Evolutionary conservation across 2,888 invertebrate species (phyloP), one percentile per base, ranked within the genome.

Genomic region (Andrena trimmerana): DNA sequence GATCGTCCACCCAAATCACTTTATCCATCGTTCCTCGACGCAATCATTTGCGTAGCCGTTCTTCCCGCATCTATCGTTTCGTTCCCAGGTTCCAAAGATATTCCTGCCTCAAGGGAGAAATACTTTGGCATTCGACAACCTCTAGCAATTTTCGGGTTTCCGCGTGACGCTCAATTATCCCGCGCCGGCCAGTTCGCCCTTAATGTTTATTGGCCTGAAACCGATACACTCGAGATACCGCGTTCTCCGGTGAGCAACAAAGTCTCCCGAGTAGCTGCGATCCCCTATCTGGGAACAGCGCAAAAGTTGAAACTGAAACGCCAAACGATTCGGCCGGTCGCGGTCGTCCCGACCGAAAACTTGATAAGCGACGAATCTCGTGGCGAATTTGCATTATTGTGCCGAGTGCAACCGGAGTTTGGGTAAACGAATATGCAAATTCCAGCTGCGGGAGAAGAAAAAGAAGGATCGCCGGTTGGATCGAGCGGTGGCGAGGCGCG

Each of bases 321-420:
- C 24, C 24, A 10, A 57, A 24, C 57, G 24, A 27, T 24, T 42
- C 57, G 24, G 5, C 24, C 10, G 10, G 57, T 57, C 13, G 42
- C 31, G 2, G 31, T 33, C n/a, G 33, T 5, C 6, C 60, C 7
- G 31, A 4, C 7, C 31, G n/a, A 59, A 59, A 48, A 36, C 36
- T 27, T 57, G 59, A 70, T 27, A 59, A 59, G 59, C 69, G 59
- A 70, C 59, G 69, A 42, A 70, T 59, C 75, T 20, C 33, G 33
- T n/a, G 48, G 48, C 60, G 36, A 33, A 70, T 62, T 77, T 50
- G 73, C 42, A n/a, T 52, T 72, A 48, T 72, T 63, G 63, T 52
- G 42, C 73, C 29, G 65, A 20, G 16, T 13, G 29, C 24, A 36
- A 20, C 16, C 33, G 54, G 13, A 31, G 33, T 54, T 20, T 27